These are phyloP conservation scores for Hydractinia symbiolongicarpus DNA, from an alignment of 30 jellyfish, hydroid and myxozoan genomes.

Conservation along the genomic window DNA sequence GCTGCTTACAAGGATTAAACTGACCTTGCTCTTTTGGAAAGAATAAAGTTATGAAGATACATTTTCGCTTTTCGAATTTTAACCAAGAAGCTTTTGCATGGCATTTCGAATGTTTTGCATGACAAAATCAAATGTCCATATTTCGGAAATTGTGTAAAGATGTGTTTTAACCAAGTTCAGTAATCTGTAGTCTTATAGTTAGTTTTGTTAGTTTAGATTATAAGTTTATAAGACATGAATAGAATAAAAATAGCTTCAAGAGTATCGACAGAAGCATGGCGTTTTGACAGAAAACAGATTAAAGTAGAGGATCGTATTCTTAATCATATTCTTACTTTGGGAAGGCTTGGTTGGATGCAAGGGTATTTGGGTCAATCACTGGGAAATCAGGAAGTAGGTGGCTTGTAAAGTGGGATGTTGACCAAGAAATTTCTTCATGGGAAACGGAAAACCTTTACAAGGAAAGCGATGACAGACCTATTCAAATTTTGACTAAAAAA, in stretches of 20 bases:
- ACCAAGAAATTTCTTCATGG: neutral
- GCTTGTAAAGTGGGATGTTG: slow-evolving; percentile 12
- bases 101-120: no score
- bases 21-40: no score
- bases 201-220: no score
- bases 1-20: no score
- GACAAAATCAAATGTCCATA: no score
- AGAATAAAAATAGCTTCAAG: neutral
- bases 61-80: no score
- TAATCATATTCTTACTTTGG: neutral
- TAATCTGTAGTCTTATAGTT: no score
- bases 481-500: neutral
- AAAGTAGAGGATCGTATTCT: neutral
- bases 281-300: neutral
- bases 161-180: no score
- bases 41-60: no score
- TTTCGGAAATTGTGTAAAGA: no score
- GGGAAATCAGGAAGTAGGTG: neutral
- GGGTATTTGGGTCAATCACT: slow-evolving; percentile 6
- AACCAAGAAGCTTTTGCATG: no score
- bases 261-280: slow-evolving; percentile 26
- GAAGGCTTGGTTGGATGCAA: neutral
- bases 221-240: neutral
- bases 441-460: slow-evolving; percentile 14
- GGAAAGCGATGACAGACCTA: slow-evolving; percentile 1